Base-by-base conservation (phyloP, 2,797 vertebrate genomes). In the Fratercula arctica region DNA sequence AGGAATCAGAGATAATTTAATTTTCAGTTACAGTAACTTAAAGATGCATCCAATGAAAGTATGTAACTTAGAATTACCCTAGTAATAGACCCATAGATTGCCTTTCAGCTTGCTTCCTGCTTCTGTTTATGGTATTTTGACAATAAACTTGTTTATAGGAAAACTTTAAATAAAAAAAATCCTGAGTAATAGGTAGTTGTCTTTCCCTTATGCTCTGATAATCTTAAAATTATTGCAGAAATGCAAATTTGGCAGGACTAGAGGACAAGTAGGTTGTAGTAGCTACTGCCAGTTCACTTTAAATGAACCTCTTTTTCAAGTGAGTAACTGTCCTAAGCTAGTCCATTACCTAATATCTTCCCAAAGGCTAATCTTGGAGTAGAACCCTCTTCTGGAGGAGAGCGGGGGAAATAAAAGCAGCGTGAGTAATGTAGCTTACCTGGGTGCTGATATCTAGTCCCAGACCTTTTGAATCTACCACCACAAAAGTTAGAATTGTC, bases 401-500 rank as follows among this genome's bases (percentile, higher is more conserved):
- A 45, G 26, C 3, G 7, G 33, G 37, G 67, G 41, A 37, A 17
- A 7, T 5, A 11, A 64, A 33, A 45, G 63, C 21, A 10, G 23
- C 13, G 16, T 3, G 5, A 61, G 37, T 50, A 5, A 5, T 5
- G 11, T 8, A 15, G 29, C 96, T 97, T 96, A 99, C 99, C 98
- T 99, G 99, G 74, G 97, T 97, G 83, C 97, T 96, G 88, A 99
- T 97, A 83, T 97, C 74, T 74, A 99, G 93, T 60, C 98, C 98
- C 54, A 99, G 98, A 13, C 99, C 99, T 76, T 92, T 91, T 16
- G 97, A 98, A 94, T 99, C 99, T 11, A 99, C 99, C 24, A 99
- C 98, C 3, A 98, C 88, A 56, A 98, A 69, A 1, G 99, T 99
- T 76, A 99, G 33, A 75, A 99, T 95, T 0, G 99, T 99, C 97